Base-by-base conservation (phyloP, 2,113 vertebrate genomes). In the Ptychochromis oligacanthus region DNA sequence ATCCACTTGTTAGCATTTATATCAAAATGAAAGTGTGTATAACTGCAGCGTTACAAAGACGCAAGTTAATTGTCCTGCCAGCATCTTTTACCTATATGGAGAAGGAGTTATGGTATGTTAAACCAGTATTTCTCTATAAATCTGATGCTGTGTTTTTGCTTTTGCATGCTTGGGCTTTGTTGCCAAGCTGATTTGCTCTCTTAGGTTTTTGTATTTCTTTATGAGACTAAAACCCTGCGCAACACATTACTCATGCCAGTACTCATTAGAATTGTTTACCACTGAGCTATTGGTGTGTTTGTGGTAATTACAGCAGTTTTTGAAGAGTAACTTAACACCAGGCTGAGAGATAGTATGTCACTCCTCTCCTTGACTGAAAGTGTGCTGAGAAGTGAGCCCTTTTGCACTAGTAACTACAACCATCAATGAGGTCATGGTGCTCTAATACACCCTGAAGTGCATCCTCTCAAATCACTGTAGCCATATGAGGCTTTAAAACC, bases 191-290 rank as follows among this genome's bases (percentile, higher is more conserved):
- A 38, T 64, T 58, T 26, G 54, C 2, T 6, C 24, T 31, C 4
- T 82, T 60, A 2, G 40, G 43, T 80, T 40, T 26, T 24, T 72
- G 4, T 54, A 2, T 34, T 34, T 40, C 15, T 77, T 40, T 6
- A 61, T 38, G 57, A 60, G 15, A 62, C 40, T 61, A 76, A 85
- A 79, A 82, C 40, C 36, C 11, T 14, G 54, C n/a, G n/a, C 20
- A 79, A 79, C 31, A 46, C 6, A 11, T 22, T 38, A 17, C 38
- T 72, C 11, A 9, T 22, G 46, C 46, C 56, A 52, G 22, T 43
- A 15, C 54, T 76, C 22, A 67, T 75, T 62, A 36, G 58, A 15
- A 70, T 55, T 56, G 14, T 60, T 81, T 77, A 49, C 46, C 67
- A 52, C 18, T 4, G 46, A 72, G 17, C 49, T n/a, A 72, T 28